Evolutionary conservation across 2,888 invertebrate genomes (phyloP).

Genomic region (Euproctis similis): DNA sequence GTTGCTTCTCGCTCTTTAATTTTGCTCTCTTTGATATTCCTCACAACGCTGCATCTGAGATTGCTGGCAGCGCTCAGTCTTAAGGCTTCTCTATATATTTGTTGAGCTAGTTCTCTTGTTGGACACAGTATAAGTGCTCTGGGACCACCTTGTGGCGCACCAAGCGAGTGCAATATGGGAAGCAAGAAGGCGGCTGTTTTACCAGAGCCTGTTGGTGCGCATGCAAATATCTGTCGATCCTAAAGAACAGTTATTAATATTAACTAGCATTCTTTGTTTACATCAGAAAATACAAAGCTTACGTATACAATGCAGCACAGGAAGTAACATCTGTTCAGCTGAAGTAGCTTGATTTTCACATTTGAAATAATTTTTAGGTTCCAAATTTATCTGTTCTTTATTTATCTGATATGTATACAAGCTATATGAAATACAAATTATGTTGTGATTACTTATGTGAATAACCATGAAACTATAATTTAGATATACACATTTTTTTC

Average conservation of each 20-base stretch:
- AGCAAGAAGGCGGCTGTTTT: constrained; percentile 96
- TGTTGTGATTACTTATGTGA: too few species aligned
- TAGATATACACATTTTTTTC: too few species aligned
- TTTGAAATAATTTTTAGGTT: too few species aligned
- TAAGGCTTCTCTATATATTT: constrained; percentile 88
- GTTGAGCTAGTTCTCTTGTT: constrained; percentile 94
- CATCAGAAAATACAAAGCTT: too few species aligned
- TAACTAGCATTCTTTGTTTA: too few species aligned
- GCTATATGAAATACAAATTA: too few species aligned
- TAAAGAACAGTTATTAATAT: constrained; percentile 36
- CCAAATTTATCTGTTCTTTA: too few species aligned
- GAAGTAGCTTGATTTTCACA: too few species aligned
- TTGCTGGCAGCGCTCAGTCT: constrained; percentile 84
- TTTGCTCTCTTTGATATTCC: constrained; percentile 84
- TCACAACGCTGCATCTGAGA: constrained; percentile 85
- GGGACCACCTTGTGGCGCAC: constrained; percentile 83
- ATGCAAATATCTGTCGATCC: constrained; percentile 90
- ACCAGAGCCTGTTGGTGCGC: constrained; percentile 98
- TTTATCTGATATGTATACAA: too few species aligned
- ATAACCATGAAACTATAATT: too few species aligned
- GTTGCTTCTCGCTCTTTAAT: constrained; percentile 84
- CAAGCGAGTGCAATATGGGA: constrained; percentile 88
- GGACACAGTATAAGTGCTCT: constrained; percentile 93
- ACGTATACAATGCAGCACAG: too few species aligned
- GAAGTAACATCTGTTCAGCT: too few species aligned